Conservation (phyloP, 1,140 invertebrate species). For the Stenopsyche tienmushanensis region DNA sequence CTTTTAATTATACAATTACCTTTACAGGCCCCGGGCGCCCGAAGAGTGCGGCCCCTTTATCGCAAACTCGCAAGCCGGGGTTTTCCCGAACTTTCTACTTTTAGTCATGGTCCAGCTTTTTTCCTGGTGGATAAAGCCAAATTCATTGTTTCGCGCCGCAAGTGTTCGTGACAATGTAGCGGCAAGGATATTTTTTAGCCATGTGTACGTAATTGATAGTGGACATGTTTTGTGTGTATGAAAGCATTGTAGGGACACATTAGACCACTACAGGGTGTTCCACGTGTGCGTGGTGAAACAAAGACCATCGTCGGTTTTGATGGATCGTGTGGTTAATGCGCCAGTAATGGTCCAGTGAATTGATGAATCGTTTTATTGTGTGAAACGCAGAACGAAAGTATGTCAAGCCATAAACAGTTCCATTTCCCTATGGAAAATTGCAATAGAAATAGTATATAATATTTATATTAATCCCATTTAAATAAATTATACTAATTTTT, state of each 20-base stretch:
- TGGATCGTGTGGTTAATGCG: constrained; percentile 21
- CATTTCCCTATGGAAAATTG: too few species aligned
- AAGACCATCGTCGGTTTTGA: constrained; percentile 2
- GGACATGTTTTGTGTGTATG: background rate
- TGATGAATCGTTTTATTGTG: constrained; percentile 25
- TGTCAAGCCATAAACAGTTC: too few species aligned
- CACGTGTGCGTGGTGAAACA: too few species aligned
- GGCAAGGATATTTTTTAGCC: too few species aligned
- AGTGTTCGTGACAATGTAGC: background rate
- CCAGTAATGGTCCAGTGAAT: constrained; percentile 16
- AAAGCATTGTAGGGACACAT: too few species aligned
- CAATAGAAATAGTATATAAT: too few species aligned
- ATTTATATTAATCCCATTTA: too few species aligned
- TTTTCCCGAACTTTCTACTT: background rate
- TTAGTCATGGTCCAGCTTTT: too few species aligned
- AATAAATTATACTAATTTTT: too few species aligned
- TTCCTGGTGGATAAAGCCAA: background rate
- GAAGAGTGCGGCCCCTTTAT: constrained; percentile 5
- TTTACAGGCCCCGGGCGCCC: background rate
- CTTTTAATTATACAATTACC: constrained; percentile 38
- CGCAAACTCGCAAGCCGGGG: constrained; percentile 1
- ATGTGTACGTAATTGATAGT: background rate
- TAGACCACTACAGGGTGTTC: background rate
- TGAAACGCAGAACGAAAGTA: constrained; percentile 1
- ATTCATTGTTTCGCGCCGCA: background rate